Percentiles rank a stretch among this genome's conserved stretches.
phyloP scores from a whole-genome alignment of 2,888 invertebrate genomes.

The Synanthedon andrenaeformis region DNA sequence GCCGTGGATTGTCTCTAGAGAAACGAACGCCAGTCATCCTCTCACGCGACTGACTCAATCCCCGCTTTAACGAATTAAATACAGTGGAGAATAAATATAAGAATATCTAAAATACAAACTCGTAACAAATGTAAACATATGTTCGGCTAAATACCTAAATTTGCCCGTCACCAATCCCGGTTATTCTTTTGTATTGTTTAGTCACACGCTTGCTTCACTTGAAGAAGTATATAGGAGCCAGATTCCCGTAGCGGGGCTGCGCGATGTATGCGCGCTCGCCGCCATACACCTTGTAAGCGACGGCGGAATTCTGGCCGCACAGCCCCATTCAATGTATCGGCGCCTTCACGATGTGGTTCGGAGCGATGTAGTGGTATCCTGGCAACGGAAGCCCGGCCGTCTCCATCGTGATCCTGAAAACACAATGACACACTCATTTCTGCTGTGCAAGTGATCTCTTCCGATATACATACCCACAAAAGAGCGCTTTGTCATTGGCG shows the following conservation, averaged over 20 bases:
- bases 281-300: conserved; percentile 32
- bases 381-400: conserved; percentile 91
- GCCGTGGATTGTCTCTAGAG: conserved; percentile 27
- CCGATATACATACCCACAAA: not conserved
- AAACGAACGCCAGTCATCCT: conserved; percentile 51
- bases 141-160: conserved; percentile 43
- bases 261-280: conserved; percentile 22
- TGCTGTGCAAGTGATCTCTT: conserved; percentile 10
- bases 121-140: conserved; percentile 71
- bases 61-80: conserved; percentile 48
- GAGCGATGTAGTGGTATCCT: conserved; percentile 92
- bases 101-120: conserved; percentile 79
- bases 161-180: conserved; percentile 44
- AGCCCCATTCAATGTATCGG: conserved; percentile 83
- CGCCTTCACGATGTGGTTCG: conserved; percentile 92
- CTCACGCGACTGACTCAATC: conserved; percentile 30
- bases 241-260: conserved; percentile 43
- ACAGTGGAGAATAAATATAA: conserved; percentile 75
- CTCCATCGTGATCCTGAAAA: conserved; percentile 94
- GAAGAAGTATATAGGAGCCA: conserved; percentile 57
- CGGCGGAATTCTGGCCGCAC: conserved; percentile 39
- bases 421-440: conserved; percentile 14
- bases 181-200: conserved; percentile 34
- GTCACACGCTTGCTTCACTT: conserved; percentile 35
- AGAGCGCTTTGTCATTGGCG: too few species aligned